Evolutionary conservation across 2,797 vertebrate species (phyloP).

Genomic region (Etheostoma nigrum): DNA sequence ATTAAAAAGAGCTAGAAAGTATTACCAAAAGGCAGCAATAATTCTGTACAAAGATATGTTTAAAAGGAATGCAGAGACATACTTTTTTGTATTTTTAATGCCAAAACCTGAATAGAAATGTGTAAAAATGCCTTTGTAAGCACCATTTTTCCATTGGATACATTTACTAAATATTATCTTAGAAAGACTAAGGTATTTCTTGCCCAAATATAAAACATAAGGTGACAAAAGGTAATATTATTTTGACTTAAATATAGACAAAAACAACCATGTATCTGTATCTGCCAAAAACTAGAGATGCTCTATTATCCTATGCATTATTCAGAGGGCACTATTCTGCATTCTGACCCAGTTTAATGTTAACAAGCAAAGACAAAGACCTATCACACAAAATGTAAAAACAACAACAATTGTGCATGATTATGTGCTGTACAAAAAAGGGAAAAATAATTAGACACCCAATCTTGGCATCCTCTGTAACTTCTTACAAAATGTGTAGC

Average conservation of each 20-base stretch:
- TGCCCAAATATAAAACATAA: background rate
- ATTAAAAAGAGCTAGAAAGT: background rate
- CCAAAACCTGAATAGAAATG: background rate
- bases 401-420: background rate
- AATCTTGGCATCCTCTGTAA: conserved; percentile 24
- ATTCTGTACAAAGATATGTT: background rate
- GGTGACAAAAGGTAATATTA: background rate
- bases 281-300: conserved; percentile 28
- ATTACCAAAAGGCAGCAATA: background rate
- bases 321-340: conserved; percentile 38
- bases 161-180: background rate
- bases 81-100: background rate
- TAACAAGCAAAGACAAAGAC: conserved; percentile 28
- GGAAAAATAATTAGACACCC: conserved; percentile 27
- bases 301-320: conserved; percentile 58
- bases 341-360: conserved; percentile 54
- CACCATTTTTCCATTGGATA: background rate
- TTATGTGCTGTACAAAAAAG: conserved; percentile 13
- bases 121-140: background rate
- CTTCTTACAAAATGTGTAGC: conserved; percentile 19
- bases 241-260: conserved; percentile 2
- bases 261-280: conserved; percentile 12
- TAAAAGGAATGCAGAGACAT: background rate
- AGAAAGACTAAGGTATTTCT: background rate
- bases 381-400: background rate